Conservation (phyloP, 2,888 invertebrate species). For the Plebejus argus region DNA sequence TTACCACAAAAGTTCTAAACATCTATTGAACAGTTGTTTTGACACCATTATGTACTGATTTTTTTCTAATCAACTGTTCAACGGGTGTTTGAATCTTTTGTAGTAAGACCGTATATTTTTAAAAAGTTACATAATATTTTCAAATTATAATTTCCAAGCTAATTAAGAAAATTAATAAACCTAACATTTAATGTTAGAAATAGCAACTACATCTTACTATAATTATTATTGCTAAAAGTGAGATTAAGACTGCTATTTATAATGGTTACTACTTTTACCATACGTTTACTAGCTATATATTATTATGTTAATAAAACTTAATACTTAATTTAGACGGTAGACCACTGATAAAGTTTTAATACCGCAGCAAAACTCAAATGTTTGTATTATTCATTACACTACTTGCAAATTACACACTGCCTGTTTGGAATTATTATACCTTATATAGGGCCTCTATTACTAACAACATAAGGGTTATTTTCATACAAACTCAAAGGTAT, state of each 20-base stretch:
- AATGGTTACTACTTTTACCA: neutral
- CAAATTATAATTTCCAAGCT: too few species aligned
- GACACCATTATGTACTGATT: too few species aligned
- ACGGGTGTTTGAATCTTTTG: too few species aligned
- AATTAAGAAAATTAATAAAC: neutral
- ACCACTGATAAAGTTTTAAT: neutral
- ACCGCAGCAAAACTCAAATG: conserved; percentile 4
- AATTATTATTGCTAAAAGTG: neutral
- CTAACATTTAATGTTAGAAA: neutral
- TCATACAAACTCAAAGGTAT: neutral
- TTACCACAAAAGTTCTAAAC: too few species aligned
- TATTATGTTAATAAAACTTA: neutral
- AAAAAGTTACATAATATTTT: too few species aligned
- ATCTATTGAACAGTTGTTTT: too few species aligned
- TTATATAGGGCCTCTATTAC: neutral
- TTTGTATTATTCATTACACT: conserved; percentile 26
- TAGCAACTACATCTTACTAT: neutral
- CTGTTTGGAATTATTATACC: neutral
- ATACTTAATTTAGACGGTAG: too few species aligned
- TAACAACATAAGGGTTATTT: neutral
- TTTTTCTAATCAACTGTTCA: too few species aligned
- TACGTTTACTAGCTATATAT: neutral
- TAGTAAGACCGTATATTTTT: too few species aligned
- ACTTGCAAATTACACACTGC: neutral
- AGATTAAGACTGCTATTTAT: neutral